Evolutionary conservation across 2,797 vertebrate genomes (phyloP).

Genomic region (Tachyglossus aculeatus): DNA sequence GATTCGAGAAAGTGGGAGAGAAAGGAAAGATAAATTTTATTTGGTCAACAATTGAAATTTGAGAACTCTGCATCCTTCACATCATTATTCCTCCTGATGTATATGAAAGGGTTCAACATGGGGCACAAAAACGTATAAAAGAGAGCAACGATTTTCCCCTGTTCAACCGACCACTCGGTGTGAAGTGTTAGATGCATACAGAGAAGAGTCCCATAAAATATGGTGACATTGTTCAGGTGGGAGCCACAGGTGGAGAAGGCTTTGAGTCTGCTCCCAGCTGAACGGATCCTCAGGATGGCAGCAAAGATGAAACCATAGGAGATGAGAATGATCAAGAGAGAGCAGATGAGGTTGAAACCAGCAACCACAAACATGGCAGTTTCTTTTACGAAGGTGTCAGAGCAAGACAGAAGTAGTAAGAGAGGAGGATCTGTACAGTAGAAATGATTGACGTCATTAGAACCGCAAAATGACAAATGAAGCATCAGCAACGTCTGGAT

Average conservation of each 20-base stretch:
- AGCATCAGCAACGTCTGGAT: slow-evolving; percentile 54
- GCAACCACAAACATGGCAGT: slow-evolving; percentile 47
- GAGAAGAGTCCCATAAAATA: slow-evolving; percentile 51
- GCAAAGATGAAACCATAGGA: slow-evolving; percentile 54
- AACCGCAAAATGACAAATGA: slow-evolving; percentile 41
- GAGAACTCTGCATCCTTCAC: slow-evolving; percentile 42
- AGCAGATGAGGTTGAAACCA: slow-evolving; percentile 32
- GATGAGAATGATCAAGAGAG: slow-evolving; percentile 30
- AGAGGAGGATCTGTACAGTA: slow-evolving; percentile 47
- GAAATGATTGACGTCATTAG: slow-evolving; percentile 47
- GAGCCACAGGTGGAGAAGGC: slow-evolving; percentile 55
- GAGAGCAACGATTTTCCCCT: slow-evolving; percentile 52
- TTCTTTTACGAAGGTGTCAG: slow-evolving; percentile 22
- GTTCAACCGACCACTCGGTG: slow-evolving; percentile 39
- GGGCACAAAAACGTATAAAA: slow-evolving; percentile 64
- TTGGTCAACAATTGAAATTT: neutral
- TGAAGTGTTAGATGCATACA: slow-evolving; percentile 50
- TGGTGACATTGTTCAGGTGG: slow-evolving; percentile 38
- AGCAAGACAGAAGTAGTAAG: slow-evolving; percentile 52
- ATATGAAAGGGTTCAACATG: slow-evolving; percentile 64
- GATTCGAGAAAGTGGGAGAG: too few relatives aligned
- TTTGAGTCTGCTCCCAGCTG: slow-evolving; percentile 26
- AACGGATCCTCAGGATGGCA: slow-evolving; percentile 37
- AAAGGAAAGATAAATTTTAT: neutral
- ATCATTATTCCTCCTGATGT: slow-evolving; percentile 61